These are phyloP conservation scores for Alethe castanea DNA, from an alignment of 2,113 vertebrate genomes.

Conservation along the genomic window DNA sequence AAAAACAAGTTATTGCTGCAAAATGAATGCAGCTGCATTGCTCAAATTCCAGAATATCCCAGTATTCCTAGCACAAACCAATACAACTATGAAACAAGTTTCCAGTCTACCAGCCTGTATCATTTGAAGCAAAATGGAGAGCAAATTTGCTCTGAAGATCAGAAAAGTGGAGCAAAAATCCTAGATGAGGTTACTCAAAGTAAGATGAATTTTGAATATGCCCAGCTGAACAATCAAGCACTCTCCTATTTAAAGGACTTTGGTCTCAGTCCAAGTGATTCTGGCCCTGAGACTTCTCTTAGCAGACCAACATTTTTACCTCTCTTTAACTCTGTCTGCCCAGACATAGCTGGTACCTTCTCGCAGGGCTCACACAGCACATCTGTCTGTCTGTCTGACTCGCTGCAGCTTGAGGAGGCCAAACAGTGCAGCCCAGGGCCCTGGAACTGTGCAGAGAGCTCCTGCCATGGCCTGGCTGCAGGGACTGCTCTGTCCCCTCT, in stretches of 20 bases:
- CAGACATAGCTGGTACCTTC: not conserved
- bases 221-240: slow-evolving; percentile 37
- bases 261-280: not conserved
- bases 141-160: slow-evolving; percentile 19
- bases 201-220: slow-evolving; percentile 43
- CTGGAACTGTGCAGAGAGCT: not conserved
- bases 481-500: not conserved
- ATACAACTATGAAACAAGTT: not conserved
- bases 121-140: slow-evolving; percentile 12
- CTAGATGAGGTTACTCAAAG: slow-evolving; percentile 13
- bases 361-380: not conserved
- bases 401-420: not conserved
- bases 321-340: not conserved
- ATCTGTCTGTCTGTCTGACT: not conserved
- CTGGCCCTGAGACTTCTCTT: not conserved
- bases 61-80: not conserved
- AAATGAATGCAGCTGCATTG: slow-evolving; percentile 9
- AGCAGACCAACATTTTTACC: slow-evolving; percentile 49
- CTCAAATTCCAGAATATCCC: not conserved
- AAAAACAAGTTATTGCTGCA: slow-evolving; percentile 32
- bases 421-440: not conserved
- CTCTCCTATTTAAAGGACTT: slow-evolving; percentile 34
- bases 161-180: not conserved
- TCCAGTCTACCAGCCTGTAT: not conserved
- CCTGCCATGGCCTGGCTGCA: not conserved